Percentiles rank a stretch among this genome's conserved stretches.
phyloP scores from a whole-genome alignment of 1,140 invertebrate genomes.

The Drosophila subpulchrella region DNA sequence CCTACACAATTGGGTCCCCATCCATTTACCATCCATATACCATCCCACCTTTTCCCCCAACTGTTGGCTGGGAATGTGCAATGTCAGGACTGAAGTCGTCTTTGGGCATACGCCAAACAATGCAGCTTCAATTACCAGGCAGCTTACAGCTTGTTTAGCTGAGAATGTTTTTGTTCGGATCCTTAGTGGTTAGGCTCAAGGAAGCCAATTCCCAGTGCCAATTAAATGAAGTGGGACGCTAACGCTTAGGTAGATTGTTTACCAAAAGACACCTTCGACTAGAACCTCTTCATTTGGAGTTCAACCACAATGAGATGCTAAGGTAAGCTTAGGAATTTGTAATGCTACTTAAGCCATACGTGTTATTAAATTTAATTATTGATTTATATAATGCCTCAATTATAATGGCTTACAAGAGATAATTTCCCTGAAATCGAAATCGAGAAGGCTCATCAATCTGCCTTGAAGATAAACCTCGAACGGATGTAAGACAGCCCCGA shows the following conservation, averaged over 20 bases:
- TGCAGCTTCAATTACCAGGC: conserved; percentile 64
- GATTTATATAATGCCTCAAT: neutral
- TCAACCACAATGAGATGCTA: neutral
- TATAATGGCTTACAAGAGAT: neutral
- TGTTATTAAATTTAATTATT: neutral
- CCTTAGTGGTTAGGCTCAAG: conserved; percentile 5
- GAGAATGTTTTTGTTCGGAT: conserved; percentile 43
- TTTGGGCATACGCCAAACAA: conserved; percentile 42
- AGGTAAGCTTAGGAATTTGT: too few species aligned
- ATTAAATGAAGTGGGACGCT: conserved; percentile 12
- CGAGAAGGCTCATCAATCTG: conserved; percentile 28
- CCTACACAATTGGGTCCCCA: conserved; percentile 51
- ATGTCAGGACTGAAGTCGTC: conserved; percentile 23
- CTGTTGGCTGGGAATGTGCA: conserved; percentile 57
- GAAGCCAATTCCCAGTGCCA: conserved; percentile 18
- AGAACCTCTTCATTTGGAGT: neutral
- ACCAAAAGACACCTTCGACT: neutral
- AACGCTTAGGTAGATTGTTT: conserved; percentile 18
- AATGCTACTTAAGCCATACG: neutral
- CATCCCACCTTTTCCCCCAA: neutral
- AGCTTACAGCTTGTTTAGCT: conserved; percentile 45
- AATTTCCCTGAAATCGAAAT: neutral
- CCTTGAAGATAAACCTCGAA: conserved; percentile 10
- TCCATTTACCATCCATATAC: too few species aligned
- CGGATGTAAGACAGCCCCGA: conserved; percentile 29